Evolutionary conservation across 2,797 vertebrate genomes (phyloP), one percentile per base, ranked within the genome.

Genomic region (Liasis olivaceus): DNA sequence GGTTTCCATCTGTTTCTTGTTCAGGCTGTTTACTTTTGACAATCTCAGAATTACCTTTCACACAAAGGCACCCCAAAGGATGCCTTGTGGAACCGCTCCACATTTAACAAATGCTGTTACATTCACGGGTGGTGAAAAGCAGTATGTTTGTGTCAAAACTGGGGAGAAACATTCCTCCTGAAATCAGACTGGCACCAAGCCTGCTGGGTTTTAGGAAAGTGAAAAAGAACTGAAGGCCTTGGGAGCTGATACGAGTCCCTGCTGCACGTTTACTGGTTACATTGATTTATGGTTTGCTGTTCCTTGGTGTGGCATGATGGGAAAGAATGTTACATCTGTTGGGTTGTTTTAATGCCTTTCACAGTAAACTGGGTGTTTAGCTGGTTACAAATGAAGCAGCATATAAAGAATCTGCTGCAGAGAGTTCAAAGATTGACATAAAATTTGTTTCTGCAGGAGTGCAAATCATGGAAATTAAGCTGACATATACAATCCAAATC

Each of bases 61-160:
- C 0, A 2, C 11, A 2, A 14, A 1, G 20, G 14, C 7, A 14
- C 1, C 64, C 17, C 58, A n/a, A 69, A 22, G 63, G 11, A 0
- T 8, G 51, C 64, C 47, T 54, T 11, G 14, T 2, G 20, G 69
- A 24, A 11, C 72, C 13, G 47, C 54, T 60, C 20, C 20, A 90
- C 8, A 5, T 1, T 36, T 36, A 81, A 63, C 47, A n/a, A 62
- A 8, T 28, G 1, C 47, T 22, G 15, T 36, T 22, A 7, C 69
- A 20, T 24, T 42, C 22, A 28, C 20, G 24, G n/a, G 90, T 9
- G 28, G 84, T 7, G 15, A 31, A 26, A 8, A 36, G 42, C 11
- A 85, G 31, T 26, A 47, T 54, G 51, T 54, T 7, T 7, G 51
- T 54, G 51, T 54, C 51, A 54, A 54, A 54, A 54, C 51, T 54